Evolutionary conservation across 2,797 vertebrate genomes (phyloP).

Genomic region (Onychomys leucogaster): DNA sequence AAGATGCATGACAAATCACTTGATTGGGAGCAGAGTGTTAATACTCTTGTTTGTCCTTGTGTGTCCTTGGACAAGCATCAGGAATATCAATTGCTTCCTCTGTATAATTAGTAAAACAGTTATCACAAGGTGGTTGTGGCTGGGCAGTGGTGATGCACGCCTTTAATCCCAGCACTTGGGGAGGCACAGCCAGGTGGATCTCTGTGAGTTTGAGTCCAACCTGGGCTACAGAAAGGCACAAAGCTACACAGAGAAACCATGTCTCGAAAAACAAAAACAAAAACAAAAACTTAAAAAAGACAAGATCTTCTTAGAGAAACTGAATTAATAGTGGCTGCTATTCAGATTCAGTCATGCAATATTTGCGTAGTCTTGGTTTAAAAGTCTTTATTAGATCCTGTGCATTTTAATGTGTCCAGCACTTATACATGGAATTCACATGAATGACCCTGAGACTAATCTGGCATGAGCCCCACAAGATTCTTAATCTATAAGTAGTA

Average conservation of each 20-base stretch:
- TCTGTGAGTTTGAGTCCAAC: too few species aligned
- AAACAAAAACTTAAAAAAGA: neutral
- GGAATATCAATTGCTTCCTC: slow-evolving; percentile 2
- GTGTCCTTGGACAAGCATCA: neutral
- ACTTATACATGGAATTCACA: neutral
- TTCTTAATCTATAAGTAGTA: slow-evolving; percentile 35
- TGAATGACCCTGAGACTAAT: neutral
- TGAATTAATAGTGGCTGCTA: neutral
- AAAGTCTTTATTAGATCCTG: neutral
- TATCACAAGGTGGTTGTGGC: neutral
- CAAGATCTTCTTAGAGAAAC: neutral
- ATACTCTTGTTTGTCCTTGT: neutral
- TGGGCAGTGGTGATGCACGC: too few species aligned
- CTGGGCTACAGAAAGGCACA: too few species aligned
- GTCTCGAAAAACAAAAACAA: too few species aligned
- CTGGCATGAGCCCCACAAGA: neutral
- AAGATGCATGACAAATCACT: neutral
- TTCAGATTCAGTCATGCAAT: neutral
- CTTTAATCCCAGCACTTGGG: too few species aligned
- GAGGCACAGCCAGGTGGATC: too few species aligned
- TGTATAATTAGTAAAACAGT: neutral
- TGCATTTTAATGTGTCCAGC: neutral
- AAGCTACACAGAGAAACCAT: too few species aligned
- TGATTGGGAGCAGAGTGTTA: neutral
- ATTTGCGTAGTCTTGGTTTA: neutral